Conservation (phyloP, 2,797 vertebrate genomes). For the Coregonus sp. region DNA sequence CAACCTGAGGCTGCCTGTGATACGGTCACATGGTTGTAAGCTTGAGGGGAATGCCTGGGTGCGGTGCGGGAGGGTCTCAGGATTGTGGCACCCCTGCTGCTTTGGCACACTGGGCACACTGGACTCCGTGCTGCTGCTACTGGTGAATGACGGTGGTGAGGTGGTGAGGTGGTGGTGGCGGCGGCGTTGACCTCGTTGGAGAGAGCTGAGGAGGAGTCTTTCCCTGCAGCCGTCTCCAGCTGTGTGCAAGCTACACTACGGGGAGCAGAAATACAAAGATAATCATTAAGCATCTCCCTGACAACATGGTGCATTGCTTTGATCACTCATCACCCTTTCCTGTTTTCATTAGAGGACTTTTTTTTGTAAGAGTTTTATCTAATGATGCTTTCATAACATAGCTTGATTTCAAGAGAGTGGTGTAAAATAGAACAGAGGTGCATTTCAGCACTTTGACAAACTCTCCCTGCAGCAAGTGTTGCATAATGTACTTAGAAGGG, state of each 20-base stretch:
- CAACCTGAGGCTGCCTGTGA: constrained; percentile 82
- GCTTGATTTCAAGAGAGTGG: neutral
- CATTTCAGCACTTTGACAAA: neutral
- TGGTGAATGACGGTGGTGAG: constrained; percentile 79
- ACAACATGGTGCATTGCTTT: constrained; percentile 23
- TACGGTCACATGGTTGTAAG: constrained; percentile 62
- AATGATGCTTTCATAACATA: too few species aligned
- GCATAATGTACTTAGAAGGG: neutral
- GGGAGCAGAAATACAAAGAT: constrained; percentile 89
- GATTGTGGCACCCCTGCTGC: constrained; percentile 73
- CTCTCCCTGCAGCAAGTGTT: neutral
- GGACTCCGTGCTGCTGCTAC: constrained; percentile 89
- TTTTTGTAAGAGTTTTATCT: neutral
- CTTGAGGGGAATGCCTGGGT: constrained; percentile 77
- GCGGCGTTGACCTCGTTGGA: constrained; percentile 84
- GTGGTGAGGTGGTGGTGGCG: constrained; percentile 64
- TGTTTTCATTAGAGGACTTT: constrained; percentile 3
- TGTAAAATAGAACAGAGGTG: neutral
- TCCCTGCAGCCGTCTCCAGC: constrained; percentile 87
- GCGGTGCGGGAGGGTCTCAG: constrained; percentile 78
- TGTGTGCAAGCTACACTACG: constrained; percentile 99
- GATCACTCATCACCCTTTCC: constrained; percentile 8
- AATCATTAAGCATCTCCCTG: constrained; percentile 85
- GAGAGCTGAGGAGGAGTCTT: constrained; percentile 88
- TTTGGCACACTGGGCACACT: constrained; percentile 44